Base-by-base conservation (phyloP, 2,888 invertebrate genomes). In the Lycophotia porphyrea region DNA sequence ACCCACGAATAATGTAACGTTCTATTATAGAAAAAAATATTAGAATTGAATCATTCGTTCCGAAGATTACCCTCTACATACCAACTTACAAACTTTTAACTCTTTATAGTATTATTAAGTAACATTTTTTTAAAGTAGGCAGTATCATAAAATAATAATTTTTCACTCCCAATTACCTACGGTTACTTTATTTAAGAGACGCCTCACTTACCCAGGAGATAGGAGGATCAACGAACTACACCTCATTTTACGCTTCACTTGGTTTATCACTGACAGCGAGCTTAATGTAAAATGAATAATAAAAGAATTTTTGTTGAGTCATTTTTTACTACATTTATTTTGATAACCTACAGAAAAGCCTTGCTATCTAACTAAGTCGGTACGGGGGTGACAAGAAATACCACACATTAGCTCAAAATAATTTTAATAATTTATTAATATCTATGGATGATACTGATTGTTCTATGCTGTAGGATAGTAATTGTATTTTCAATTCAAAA, bases 191-290 rank as follows among this genome's bases (percentile, higher is more conserved):
- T 76, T 75, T 73, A 44, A 85, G 68, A 73, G 49, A 74, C 73
- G 78, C 76, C 77, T 73, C 66, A 74, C 71, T 78, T 87, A 82
- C 72, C 58, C n/a, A 31, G 27, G 0, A 55, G 39, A 81, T 64
- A 64, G 55, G 65, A 1, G 72, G 72, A 71, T 72, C 67, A 77
- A 70, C 65, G 75, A 65, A 81, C 75, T 84, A 81, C 72, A 73
- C 61, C 64, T 84, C 55, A 81, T 88, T 87, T 87, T 49, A 76
- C 69, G 75, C 80, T 81, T 76, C 72, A 77, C 76, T 87, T 75
- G 49, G 65, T 84, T 77, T 80, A 78, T 82, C 63, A 76, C 68
- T 74, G 70, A 74, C 68, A 80, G 73, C 58, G 69, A 68, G 68
- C 47, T 76, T 49, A 74, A 65, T 52, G 24, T 82, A 49, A 27